These are phyloP conservation scores for Rhinoraja longicauda DNA, from an alignment of 2,797 vertebrate genomes.

Conservation along the genomic window DNA sequence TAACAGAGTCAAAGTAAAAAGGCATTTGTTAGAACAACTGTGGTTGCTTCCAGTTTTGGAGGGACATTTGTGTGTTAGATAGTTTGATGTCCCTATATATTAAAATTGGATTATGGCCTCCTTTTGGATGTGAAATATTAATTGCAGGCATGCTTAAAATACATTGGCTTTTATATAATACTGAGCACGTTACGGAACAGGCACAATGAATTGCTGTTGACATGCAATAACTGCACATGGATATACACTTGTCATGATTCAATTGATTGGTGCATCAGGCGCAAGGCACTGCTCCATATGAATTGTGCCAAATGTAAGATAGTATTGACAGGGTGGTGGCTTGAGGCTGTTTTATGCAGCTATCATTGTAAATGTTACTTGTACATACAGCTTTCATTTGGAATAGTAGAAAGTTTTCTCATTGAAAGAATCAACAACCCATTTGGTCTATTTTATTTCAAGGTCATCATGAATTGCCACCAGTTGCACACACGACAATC, in stretches of 20 bases:
- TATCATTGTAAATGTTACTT: neutral
- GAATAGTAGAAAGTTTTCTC: neutral
- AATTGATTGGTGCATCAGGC: neutral
- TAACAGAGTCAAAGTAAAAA: neutral
- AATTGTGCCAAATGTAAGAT: neutral
- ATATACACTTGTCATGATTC: neutral
- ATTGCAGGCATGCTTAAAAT: neutral
- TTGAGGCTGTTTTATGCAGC: neutral
- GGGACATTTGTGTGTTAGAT: neutral
- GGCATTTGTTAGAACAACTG: neutral
- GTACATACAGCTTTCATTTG: neutral
- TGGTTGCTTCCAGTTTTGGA: neutral
- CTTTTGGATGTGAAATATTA: neutral
- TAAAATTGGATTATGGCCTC: neutral
- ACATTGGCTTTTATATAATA: neutral
- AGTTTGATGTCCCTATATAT: neutral
- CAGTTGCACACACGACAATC: conserved; percentile 90
- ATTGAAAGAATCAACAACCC: neutral
- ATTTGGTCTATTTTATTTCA: conserved; percentile 29
- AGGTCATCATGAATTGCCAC: conserved; percentile 91
- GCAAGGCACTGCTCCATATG: too few species aligned
- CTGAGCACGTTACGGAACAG: neutral
- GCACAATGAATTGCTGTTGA: neutral
- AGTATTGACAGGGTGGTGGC: neutral
- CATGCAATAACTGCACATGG: neutral